Percentiles rank a stretch among this genome's conserved stretches.
These are phyloP conservation scores for Cephus cinctus DNA, from an alignment of 1,140 invertebrate genomes.

Conservation along the genomic window DNA sequence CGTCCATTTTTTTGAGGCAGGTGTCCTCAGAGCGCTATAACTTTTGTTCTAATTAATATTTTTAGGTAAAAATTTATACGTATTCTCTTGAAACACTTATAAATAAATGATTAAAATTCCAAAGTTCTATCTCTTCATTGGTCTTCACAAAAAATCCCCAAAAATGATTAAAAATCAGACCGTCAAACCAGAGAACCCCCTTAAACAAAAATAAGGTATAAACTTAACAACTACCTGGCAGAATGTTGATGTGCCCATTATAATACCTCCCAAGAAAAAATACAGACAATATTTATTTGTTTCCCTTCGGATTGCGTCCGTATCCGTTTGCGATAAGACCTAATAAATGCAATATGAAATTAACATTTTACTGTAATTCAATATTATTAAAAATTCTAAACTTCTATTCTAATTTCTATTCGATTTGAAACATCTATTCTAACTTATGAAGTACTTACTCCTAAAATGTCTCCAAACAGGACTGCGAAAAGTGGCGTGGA, in stretches of 20 bases:
- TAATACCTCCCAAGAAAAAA: conserved; percentile 66
- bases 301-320: conserved; percentile 55
- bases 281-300: conserved; percentile 61
- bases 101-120: no score
- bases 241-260: conserved; percentile 65
- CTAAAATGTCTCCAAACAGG: conserved; percentile 78
- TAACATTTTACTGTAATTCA: conserved; percentile 11
- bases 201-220: not conserved
- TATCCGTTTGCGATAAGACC: conserved; percentile 52
- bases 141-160: no score
- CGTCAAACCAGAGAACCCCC: no score
- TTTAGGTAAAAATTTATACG: no score
- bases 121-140: no score
- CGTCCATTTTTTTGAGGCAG: no score
- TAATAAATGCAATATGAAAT: conserved; percentile 24
- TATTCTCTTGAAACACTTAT: no score
- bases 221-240: conserved; percentile 54
- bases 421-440: no score
- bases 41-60: no score
- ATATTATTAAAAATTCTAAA: conserved; percentile 3
- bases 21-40: no score
- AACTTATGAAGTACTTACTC: conserved; percentile 58
- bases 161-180: no score
- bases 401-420: no score
- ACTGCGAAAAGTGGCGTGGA: conserved; percentile 76